Conservation (phyloP, 2,113 vertebrate species). For the Bettongia penicillata region DNA sequence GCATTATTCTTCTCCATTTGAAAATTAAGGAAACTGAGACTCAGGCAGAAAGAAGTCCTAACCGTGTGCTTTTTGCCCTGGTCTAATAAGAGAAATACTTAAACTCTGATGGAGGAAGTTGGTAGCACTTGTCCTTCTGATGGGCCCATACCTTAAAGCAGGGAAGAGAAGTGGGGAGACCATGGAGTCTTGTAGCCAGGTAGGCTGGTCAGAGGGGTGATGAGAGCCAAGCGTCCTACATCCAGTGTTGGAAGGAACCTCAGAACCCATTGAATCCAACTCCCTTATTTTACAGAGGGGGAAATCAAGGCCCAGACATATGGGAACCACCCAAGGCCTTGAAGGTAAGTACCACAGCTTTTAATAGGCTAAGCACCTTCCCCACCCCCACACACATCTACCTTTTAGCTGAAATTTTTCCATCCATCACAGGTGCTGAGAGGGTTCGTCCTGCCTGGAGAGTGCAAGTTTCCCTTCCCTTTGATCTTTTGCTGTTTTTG, state of each 20-base stretch:
- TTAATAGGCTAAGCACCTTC: no score
- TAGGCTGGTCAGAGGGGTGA: neutral
- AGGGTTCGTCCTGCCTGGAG: neutral
- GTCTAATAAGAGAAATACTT: neutral
- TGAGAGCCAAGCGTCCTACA: neutral
- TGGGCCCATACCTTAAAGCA: neutral
- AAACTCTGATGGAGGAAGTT: neutral
- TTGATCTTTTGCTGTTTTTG: neutral
- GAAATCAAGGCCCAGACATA: neutral
- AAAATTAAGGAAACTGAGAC: neutral
- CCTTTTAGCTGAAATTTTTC: neutral
- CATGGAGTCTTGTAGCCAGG: no score
- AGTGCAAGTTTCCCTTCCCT: neutral
- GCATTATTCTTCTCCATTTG: neutral
- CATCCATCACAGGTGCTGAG: neutral
- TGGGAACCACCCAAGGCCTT: neutral
- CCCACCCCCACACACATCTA: no score
- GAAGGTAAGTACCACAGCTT: neutral
- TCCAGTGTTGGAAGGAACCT: neutral
- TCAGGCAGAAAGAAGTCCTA: neutral
- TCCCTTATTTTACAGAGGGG: neutral
- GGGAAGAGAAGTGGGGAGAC: neutral
- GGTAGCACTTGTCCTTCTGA: neutral
- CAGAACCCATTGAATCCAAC: neutral
- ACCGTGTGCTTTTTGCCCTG: neutral